phyloP scores from a whole-genome alignment of 2,113 vertebrate genomes.

The Probosciger aterrimus region DNA sequence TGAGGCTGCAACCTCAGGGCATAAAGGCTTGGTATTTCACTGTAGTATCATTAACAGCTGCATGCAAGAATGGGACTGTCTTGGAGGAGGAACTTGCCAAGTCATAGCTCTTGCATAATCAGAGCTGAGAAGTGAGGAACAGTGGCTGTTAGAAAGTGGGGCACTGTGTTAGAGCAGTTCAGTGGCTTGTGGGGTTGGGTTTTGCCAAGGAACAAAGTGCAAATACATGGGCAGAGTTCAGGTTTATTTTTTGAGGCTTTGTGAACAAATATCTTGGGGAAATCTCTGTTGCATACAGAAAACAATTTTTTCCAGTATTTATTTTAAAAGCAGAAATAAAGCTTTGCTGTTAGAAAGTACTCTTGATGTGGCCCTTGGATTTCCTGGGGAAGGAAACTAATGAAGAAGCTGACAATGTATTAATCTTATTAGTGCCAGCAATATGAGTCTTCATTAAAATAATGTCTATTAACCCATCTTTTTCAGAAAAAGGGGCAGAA shows the following conservation, averaged over 20 bases:
- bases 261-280: not conserved
- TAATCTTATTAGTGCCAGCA: not conserved
- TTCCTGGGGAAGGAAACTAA: not conserved
- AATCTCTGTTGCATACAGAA: not conserved
- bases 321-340: conserved; percentile 11
- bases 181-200: not conserved
- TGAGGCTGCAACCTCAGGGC: not conserved
- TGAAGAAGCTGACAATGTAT: not conserved
- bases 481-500: not conserved
- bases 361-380: not conserved
- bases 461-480: not conserved
- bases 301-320: not conserved
- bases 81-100: conserved; percentile 50
- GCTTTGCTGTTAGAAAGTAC: not conserved
- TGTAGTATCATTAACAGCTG: not conserved
- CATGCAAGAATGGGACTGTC: not conserved
- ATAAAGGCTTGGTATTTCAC: not conserved
- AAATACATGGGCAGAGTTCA: not conserved
- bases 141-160: not conserved
- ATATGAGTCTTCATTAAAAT: not conserved
- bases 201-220: conserved; percentile 14
- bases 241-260: not conserved
- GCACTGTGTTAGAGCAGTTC: not conserved
- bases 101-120: conserved; percentile 60
- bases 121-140: not conserved